These are phyloP conservation scores for Cliona cf. orientalis DNA, from an alignment of 37 sponge, comb jelly and placozoan genomes.

Conservation along the genomic window DNA sequence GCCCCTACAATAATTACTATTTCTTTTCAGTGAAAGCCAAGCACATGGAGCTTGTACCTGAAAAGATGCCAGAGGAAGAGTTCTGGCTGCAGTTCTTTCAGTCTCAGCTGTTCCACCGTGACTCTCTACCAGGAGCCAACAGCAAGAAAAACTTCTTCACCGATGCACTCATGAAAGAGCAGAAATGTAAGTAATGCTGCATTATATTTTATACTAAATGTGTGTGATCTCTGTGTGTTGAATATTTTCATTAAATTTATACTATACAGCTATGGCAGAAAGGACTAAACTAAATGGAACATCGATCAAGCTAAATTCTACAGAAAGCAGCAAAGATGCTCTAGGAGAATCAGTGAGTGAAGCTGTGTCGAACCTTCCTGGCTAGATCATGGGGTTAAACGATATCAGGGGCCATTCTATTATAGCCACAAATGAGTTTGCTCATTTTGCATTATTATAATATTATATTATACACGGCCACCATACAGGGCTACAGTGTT, in stretches of 20 bases:
- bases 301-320: constrained; percentile 11
- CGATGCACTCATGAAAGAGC: constrained; percentile 55
- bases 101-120: constrained; percentile 81
- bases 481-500: constrained; percentile 46
- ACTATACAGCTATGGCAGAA: no score
- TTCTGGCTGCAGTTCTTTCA: constrained; percentile 92
- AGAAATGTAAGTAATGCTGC: constrained; percentile 24
- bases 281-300: no score
- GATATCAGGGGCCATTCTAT: background rate
- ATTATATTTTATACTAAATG: no score
- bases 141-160: constrained; percentile 38
- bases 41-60: constrained; percentile 73
- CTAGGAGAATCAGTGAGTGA: constrained; percentile 27
- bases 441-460: background rate
- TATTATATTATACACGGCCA: background rate
- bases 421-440: background rate
- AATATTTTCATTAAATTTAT: no score
- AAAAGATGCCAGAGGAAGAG: constrained; percentile 80
- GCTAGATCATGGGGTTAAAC: background rate
- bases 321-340: background rate
- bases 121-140: constrained; percentile 1
- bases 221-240: no score
- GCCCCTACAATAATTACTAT: background rate
- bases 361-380: background rate
- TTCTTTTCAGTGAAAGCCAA: constrained; percentile 56